Evolutionary conservation across 2,888 invertebrate species (phyloP), one percentile per base, ranked within the genome.

Genomic region (Lepetodrilus schrolli): DNA sequence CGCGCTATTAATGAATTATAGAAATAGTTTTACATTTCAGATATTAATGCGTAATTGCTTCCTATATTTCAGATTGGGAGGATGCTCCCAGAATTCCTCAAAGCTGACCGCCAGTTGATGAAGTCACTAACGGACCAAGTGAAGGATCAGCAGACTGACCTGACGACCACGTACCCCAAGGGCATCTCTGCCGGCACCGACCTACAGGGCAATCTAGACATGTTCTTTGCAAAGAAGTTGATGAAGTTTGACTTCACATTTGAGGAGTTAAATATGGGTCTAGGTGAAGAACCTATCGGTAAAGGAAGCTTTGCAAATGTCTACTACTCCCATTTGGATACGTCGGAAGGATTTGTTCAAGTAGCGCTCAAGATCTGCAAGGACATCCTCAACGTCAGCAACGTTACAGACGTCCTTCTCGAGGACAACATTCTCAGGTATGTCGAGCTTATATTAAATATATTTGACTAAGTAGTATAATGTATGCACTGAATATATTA

Each of bases 261-360:
- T 3, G 73, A 80, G 8, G 84, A 86, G 37, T 23, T 88, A 4
- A 69, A 47, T 5, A 86, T 80, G 78, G 80, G 83, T 65, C 74
- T 77, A 4, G 43, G 50, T 1, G 79, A 79, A 0, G 75, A 78
- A 23, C 76, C 79, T 5, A 66, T 87, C 0, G 86, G 87, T 8
- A 81, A 80, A 13, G 88, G 88, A 7, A 83, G 82, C 69, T 88
- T 87, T 77, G 87, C 87, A 3, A 84, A 85, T 50, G 86, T 87
- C 10, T 87, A 80, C 70, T 72, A 73, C 30, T 83, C 78, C 1
- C 58, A 73, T 8, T 68, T 82, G 3, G 73, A 72, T 26, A 66
- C 36, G 20, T 5, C 66, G 21, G 58, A 72, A 0, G 71, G 72
- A 4, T 66, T 58, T 48, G 26, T 73, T 8, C 71, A 73, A 2